A percentile compares a stretch with the other conserved stretches of the same genome.
These are phyloP conservation scores for Muschampia plurimacula DNA, from an alignment of 2,888 invertebrate genomes.

Conservation along the genomic window DNA sequence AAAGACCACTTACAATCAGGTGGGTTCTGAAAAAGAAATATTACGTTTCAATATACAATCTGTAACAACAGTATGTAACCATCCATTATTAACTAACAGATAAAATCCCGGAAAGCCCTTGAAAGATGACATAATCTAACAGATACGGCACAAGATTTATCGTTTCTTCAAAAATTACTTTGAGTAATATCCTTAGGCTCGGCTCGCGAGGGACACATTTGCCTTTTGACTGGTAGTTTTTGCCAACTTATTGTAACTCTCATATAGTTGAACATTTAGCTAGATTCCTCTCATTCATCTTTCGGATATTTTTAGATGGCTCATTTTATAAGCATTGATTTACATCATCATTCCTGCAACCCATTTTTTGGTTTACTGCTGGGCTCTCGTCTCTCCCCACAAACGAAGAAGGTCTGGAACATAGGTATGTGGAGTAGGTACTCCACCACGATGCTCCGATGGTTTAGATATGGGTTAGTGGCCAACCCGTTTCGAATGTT, in stretches of 20 bases:
- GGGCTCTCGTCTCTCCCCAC: too few species aligned
- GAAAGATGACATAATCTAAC: neutral
- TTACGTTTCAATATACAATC: neutral
- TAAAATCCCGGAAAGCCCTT: neutral
- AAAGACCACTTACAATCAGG: neutral
- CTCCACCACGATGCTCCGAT: too few species aligned
- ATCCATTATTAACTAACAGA: neutral
- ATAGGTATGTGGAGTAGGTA: too few species aligned
- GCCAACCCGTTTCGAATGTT: too few species aligned
- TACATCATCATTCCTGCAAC: too few species aligned
- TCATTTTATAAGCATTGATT: too few species aligned
- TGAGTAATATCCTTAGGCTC: conserved; percentile 21
- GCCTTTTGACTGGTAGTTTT: conserved; percentile 28
- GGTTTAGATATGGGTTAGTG: too few species aligned
- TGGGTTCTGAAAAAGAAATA: neutral
- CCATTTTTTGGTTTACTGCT: too few species aligned
- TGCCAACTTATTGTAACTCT: conserved; percentile 23
- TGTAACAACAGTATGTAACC: neutral
- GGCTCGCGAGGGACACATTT: conserved; percentile 25
- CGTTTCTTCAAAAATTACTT: conserved; percentile 22
- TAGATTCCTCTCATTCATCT: neutral
- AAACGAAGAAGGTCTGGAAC: too few species aligned
- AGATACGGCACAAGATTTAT: neutral
- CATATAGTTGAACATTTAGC: conserved; percentile 5
- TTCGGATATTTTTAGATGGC: neutral